Conservation (phyloP, 2,888 invertebrate genomes). For the Drepana falcataria region DNA sequence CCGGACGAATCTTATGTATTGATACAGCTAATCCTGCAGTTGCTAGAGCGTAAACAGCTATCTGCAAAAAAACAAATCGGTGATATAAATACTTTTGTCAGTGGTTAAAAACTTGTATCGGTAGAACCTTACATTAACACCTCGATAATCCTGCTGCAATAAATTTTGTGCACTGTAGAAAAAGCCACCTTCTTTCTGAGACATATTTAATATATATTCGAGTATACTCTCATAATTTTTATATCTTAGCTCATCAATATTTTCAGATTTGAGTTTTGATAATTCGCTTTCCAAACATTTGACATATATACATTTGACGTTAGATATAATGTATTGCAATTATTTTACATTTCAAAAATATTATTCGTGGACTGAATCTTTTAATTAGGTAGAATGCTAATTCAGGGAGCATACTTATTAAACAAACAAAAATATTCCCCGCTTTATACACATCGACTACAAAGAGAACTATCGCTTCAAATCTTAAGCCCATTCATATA, state of each 20-base stretch:
- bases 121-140: constrained; percentile 51
- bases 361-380: no score
- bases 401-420: no score
- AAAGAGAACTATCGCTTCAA: no score
- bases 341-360: no score
- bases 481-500: no score
- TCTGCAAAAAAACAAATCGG: constrained; percentile 56
- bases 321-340: not conserved
- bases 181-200: constrained; percentile 47
- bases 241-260: constrained; percentile 55
- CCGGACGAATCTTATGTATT: constrained; percentile 79
- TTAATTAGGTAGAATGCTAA: no score
- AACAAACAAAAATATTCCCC: no score
- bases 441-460: no score
- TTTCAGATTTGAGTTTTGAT: constrained; percentile 42
- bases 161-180: constrained; percentile 50
- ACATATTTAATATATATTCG: constrained; percentile 42
- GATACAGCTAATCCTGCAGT: constrained; percentile 76
- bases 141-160: constrained; percentile 66
- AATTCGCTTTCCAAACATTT: constrained; percentile 30
- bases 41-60: constrained; percentile 79
- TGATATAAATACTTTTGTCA: constrained; percentile 17
- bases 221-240: constrained; percentile 46
- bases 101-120: constrained; percentile 4
- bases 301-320: constrained; percentile 11